Base-by-base conservation (phyloP, 2,797 vertebrate genomes). In the Cynodonichthys magdalenae region DNA sequence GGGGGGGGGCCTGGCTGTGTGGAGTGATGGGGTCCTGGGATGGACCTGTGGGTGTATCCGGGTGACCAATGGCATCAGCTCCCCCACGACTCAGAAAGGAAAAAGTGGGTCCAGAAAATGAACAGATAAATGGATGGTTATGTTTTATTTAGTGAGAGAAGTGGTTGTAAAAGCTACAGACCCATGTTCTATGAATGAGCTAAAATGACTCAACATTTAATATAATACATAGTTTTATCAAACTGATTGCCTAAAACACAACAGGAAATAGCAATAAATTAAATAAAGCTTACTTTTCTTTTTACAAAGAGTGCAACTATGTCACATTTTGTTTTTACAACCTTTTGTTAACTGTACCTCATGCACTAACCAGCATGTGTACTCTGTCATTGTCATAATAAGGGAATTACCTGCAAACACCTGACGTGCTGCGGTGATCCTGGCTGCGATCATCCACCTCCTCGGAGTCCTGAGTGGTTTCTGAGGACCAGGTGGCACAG, bases 401-500 rank as follows among this genome's bases (percentile, higher is more conserved):
- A 20, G 54, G 46, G 1, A 41, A 41, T 79, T 82, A 87, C 83
- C 85, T 86, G 53, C 27, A 1, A 42, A 53, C 4, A 39, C 18
- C 56, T 63, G 73, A 48, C 11, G 61, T 42, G 18, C 27, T 47
- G 41, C 49, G 65, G 44, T 0, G 2, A 59, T 42, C 60, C 46
- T 55, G 51, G 51, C 55, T 69, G 55, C 4, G 6, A 19, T 52
- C 68, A 0, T 58, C n/a, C 18, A 5, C 44, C 58, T 1, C 34
- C 36, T 10, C 6, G 8, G 5, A 34, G 49, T 18, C 41, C 31
- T 49, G 48, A 14, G 27, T n/a, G 14, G 58, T 63, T 52, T 78
- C 0, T 54, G 62, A 53, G 41, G 41, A 61, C 8, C 62, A 75
- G 78, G 39, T 59, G 18, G 59, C 27, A 39, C 62, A 57, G 66